Base-by-base conservation (phyloP, 2,797 vertebrate genomes). In the Scleropages formosus region DNA sequence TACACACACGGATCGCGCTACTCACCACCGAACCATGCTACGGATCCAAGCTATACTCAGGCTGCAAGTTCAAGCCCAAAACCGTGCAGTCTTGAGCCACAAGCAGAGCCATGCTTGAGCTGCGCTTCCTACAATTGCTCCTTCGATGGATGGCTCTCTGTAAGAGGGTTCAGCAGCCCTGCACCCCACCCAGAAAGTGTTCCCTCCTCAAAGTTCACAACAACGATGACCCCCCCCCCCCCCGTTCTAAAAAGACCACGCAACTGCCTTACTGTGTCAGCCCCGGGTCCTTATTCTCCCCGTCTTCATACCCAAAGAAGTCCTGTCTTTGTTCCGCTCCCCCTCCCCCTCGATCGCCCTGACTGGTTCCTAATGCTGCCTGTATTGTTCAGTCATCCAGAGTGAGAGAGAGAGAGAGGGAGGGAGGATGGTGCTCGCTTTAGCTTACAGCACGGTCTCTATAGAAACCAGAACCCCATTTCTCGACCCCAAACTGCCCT, bases 321-420 rank as follows among this genome's bases (percentile, higher is more conserved):
- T 58, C 60, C 70, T 22, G 6, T 60, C 64, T 72, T 16, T n/a
- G 82, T 85, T 63, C 69, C 8, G 15, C 20, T 24, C n/a, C 9
- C 6, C 26, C 59, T 46, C 26, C 20, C 65, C 10, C 68, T 83
- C 6, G 31, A 72, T 56, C 12, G 3, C 73, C 73, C 64, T 31
- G 56, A 31, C 72, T 62, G 53, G 39, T 15, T 44, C 58, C 59
- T 27, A 67, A 61, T 39, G 26, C 58, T 49, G 70, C 8, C 51
- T 58, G 26, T 62, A 71, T 75, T 82, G 86, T 84, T 81, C 80
- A 83, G 85, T 86, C 86, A 89, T 82, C 84, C 82, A 84, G 86
- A 74, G 83, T 84, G 73, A 81, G 78, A 72, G 79, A 77, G 39
- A 62, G 24, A 13, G 74, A 72, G 24, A 59, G 69, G 75, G 74